Percentiles rank a stretch among this genome's conserved stretches.
Evolutionary conservation across 2,113 vertebrate genomes (phyloP).

Genomic region (Pitta sordida): DNA sequence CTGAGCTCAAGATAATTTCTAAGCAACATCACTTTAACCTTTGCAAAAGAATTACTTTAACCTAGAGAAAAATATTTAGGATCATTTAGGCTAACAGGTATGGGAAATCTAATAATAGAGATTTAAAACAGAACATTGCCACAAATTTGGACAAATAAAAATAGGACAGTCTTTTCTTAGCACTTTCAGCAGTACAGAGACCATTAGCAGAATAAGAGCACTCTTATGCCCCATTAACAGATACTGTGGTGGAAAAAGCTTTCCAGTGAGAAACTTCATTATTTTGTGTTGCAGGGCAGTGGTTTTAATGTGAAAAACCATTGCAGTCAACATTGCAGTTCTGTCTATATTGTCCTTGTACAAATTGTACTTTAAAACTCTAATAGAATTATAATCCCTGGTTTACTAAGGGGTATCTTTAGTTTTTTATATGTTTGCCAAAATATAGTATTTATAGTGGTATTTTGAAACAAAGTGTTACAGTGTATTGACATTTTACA

Average conservation of each 20-base stretch:
- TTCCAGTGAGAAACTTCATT: background rate
- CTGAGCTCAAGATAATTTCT: background rate
- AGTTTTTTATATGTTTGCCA: background rate
- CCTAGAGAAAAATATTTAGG: background rate
- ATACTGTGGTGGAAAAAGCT: background rate
- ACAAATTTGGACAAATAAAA: background rate
- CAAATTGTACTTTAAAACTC: background rate
- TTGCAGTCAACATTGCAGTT: background rate
- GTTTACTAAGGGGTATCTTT: background rate
- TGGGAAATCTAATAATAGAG: background rate
- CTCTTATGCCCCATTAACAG: background rate
- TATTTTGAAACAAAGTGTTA: background rate
- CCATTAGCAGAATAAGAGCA: background rate
- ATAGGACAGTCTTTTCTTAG: slow-evolving; percentile 3
- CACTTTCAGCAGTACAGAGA: background rate
- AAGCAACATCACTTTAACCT: background rate
- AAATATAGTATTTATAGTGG: background rate
- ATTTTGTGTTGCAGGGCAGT: background rate
- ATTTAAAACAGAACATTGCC: background rate
- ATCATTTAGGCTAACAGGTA: background rate
- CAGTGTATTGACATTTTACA: background rate
- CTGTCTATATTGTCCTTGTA: background rate
- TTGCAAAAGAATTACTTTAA: background rate
- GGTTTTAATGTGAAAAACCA: background rate
- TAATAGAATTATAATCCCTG: background rate